Conservation (phyloP, 2,113 vertebrate genomes). For the Cranoglanis bouderius region DNA sequence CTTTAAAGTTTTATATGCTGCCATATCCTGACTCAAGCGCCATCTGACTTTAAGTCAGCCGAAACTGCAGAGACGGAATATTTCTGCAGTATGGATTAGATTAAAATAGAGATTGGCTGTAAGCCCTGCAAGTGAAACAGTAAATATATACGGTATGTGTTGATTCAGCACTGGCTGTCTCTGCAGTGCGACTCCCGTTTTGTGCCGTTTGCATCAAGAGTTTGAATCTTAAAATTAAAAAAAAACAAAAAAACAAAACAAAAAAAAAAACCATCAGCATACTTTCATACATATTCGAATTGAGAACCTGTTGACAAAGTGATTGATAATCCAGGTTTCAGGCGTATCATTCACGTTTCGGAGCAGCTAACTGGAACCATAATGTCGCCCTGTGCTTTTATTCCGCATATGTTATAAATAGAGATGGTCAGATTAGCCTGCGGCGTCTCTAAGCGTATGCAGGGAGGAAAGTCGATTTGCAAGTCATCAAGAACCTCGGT, state of each 20-base stretch:
- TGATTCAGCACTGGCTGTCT: constrained; percentile 19
- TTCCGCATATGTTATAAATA: constrained; percentile 21
- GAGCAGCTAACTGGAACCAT: neutral
- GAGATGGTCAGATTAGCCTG: constrained; percentile 4
- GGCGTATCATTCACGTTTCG: neutral
- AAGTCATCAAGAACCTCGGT: constrained; percentile 5
- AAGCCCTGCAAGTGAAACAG: constrained; percentile 27
- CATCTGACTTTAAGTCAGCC: constrained; percentile 4
- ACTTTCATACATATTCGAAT: neutral
- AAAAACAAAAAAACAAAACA: neutral
- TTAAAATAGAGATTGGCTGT: constrained; percentile 38
- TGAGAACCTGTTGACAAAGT: constrained; percentile 17
- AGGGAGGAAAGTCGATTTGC: constrained; percentile 14
- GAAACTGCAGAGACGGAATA: constrained; percentile 23
- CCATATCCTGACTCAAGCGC: neutral
- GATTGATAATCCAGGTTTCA: constrained; percentile 7
- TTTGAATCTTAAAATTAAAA: neutral
- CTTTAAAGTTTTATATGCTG: constrained; percentile 13
- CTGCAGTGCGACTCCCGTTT: constrained; percentile 24
- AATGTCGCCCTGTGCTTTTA: neutral
- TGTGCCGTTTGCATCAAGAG: constrained; percentile 3
- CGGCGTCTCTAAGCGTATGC: neutral
- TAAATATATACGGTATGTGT: constrained; percentile 24
- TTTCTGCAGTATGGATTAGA: constrained; percentile 39
- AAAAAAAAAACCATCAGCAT: neutral